Evolutionary conservation across 2,888 invertebrate species (phyloP), one percentile per base, ranked within the genome.

Genomic region (Scaptomyza cyrtandrae): DNA sequence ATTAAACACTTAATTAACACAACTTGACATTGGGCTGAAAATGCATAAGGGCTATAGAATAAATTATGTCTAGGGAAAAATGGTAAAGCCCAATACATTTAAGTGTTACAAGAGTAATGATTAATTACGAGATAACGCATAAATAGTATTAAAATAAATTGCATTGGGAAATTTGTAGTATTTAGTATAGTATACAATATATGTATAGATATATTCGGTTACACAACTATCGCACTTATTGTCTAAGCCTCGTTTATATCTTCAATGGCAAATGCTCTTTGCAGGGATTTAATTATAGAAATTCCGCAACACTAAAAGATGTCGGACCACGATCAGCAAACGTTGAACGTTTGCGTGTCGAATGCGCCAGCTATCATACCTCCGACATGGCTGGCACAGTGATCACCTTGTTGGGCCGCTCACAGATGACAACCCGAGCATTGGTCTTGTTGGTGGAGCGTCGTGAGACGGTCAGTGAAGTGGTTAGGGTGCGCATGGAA

Each of bases 401-500:
- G 16, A 82, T 54, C 49, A 75, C 70, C 65, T 86, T 86, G 75
- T 78, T 91, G 52, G 91, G 90, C 4, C 90, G 76, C 49, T 92
- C 92, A 16, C 91, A 88, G 61, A 92, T 92, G 27, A 91, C 90
- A 7, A 91, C 89, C 0, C 90, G 86, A 6, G 91, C 88, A 4
- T 91, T 82, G 3, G 90, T 78, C 57, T 90, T 88, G 62, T 90
- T 90, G 13, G 91, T 91, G 27, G 91, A 92, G 16, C 92, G 90
- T 2, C 92, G 75, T 3, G 92, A 92, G 0, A 91, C 91, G 1
- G 91, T 92, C 52, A 92, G 68, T 3, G 92, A 92, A 19, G 92
- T 92, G 63, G 92, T 92, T 24, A 92, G 70, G 0, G 92, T 92
- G 56, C 92, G 85, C 91, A 92, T 92, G 5, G 92, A 92, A 76